phyloP scores from a whole-genome alignment of 2,888 invertebrate species.

The Rutpela maculata region DNA sequence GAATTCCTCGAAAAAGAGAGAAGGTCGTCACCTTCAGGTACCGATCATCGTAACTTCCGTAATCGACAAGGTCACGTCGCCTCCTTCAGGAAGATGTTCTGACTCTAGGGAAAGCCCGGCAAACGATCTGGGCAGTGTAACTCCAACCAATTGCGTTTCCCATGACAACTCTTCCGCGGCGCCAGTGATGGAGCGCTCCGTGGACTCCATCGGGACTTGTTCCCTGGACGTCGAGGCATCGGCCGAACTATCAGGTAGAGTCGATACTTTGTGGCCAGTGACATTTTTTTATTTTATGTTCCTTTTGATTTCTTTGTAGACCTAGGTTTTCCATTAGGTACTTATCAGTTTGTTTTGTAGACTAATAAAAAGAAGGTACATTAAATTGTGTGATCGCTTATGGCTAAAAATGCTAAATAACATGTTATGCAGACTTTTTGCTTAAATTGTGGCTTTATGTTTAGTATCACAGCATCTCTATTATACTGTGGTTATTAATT shows the following conservation, averaged over 20 bases:
- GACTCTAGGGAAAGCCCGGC: conserved; percentile 25
- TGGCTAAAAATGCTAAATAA: conserved; percentile 6
- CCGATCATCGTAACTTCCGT: conserved; percentile 34
- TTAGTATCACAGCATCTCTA: conserved; percentile 1
- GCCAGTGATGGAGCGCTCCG: conserved; percentile 81
- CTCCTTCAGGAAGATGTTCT: conserved; percentile 27
- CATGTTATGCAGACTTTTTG: conserved; percentile 22
- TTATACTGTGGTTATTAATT: background rate
- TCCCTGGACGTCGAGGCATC: conserved; percentile 89
- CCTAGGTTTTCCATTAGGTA: background rate
- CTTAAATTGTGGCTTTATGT: conserved; percentile 19
- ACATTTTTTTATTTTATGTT: conserved; percentile 44
- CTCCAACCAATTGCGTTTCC: conserved; percentile 37
- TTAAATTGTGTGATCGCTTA: conserved; percentile 27
- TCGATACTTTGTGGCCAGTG: conserved; percentile 42
- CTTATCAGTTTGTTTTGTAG: background rate
- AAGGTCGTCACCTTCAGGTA: conserved; percentile 26
- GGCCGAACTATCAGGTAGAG: conserved; percentile 84
- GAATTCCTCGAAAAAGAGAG: conserved; percentile 68
- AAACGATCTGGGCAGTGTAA: conserved; percentile 22
- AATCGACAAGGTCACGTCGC: conserved; percentile 27
- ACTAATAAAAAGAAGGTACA: background rate
- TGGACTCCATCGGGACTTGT: conserved; percentile 91
- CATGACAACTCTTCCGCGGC: conserved; percentile 62
- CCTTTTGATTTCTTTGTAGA: conserved; percentile 26